Evolutionary conservation across 2,888 invertebrate genomes (phyloP).

Genomic region (Sinopyrophorus schimmeli): DNA sequence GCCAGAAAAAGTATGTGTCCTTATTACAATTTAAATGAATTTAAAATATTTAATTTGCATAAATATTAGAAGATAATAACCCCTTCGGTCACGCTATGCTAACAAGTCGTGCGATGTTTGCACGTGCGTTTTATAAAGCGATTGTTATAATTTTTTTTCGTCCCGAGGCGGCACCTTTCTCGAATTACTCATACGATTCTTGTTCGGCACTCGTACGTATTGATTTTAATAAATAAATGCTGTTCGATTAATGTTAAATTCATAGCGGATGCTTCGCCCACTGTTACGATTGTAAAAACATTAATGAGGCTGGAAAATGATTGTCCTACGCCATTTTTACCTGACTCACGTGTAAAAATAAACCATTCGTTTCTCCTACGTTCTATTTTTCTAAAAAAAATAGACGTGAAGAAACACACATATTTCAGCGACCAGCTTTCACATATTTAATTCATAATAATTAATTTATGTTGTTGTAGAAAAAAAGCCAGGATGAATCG

Average conservation of each 20-base stretch:
- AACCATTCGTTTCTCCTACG: constrained; percentile 5
- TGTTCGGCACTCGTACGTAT: too few species aligned
- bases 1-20: too few species aligned
- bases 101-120: background rate
- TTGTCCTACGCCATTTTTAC: constrained; percentile 15
- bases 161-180: too few species aligned
- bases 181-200: too few species aligned
- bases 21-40: too few species aligned
- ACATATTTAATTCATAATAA: background rate
- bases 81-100: too few species aligned
- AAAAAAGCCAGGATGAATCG: too few species aligned
- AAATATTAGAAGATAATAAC: constrained; percentile 5
- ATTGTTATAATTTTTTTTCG: too few species aligned
- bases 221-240: constrained; percentile 7
- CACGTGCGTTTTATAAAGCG: constrained; percentile 3
- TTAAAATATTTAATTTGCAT: constrained; percentile 4
- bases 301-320: constrained; percentile 20
- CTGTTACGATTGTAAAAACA: constrained; percentile 6
- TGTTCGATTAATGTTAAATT: constrained; percentile 12
- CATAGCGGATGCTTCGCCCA: constrained; percentile 20
- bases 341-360: constrained; percentile 17
- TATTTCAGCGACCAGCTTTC: background rate
- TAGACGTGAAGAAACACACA: background rate
- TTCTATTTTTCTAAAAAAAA: background rate
- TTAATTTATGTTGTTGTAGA: too few species aligned